Evolutionary conservation across 2,888 invertebrate species (phyloP).

Genomic region (Phengaris arion): DNA sequence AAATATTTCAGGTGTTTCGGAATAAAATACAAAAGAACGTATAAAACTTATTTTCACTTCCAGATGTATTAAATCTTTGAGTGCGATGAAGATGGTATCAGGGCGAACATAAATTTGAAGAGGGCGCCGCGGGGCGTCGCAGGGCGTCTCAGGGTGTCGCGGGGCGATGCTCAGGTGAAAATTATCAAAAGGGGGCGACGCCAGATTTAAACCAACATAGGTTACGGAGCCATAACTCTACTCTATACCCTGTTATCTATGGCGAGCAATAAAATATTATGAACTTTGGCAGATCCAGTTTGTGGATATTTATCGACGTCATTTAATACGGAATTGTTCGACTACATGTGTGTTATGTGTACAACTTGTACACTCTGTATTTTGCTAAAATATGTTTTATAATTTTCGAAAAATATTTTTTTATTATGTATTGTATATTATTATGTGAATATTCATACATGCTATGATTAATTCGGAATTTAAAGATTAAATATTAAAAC

Average conservation of each 20-base stretch:
- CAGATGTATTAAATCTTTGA: slow-evolving; percentile 53
- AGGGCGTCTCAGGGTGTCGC: slow-evolving; percentile 54
- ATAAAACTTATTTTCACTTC: slow-evolving; percentile 15
- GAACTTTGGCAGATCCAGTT: slow-evolving; percentile 41
- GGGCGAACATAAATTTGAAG: slow-evolving; percentile 64
- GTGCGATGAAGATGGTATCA: slow-evolving; percentile 66
- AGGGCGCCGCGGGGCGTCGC: slow-evolving; percentile 46
- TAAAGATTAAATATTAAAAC: neutral
- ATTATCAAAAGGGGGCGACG: slow-evolving; percentile 65
- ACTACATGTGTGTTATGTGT: neutral
- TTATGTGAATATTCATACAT: neutral
- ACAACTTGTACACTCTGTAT: no score
- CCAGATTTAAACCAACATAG: slow-evolving; percentile 72
- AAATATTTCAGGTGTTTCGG: no score
- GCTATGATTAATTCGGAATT: neutral
- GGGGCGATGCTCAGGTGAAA: slow-evolving; percentile 67
- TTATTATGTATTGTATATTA: no score
- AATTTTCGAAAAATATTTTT: no score
- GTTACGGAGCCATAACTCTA: slow-evolving; percentile 44
- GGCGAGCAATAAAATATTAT: slow-evolving; percentile 42
- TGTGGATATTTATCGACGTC: slow-evolving; percentile 39
- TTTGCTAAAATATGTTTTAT: no score
- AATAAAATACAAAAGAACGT: neutral
- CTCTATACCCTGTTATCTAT: slow-evolving; percentile 43
- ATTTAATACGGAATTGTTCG: slow-evolving; percentile 35